Conservation (phyloP, 2,113 vertebrate species). For the Malurus elegans region DNA sequence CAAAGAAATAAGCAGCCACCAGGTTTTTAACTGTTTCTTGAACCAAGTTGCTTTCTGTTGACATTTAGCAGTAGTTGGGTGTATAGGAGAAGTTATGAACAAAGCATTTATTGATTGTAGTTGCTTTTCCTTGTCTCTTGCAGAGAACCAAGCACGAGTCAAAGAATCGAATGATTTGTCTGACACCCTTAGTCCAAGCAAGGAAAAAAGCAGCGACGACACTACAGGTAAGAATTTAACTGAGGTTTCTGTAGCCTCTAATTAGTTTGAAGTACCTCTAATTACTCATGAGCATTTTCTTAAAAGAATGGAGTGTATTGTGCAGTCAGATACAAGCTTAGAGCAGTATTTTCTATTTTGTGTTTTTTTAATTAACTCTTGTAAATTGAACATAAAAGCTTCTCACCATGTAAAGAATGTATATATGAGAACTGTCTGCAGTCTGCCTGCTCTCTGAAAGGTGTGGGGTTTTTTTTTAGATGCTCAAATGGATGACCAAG, state of each 20-base stretch:
- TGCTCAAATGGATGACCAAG: conserved; percentile 97
- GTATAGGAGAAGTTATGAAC: background rate
- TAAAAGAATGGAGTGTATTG: background rate
- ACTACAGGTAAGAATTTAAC: conserved; percentile 83
- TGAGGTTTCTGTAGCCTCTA: background rate
- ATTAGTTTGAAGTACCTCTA: background rate
- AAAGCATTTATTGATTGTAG: conserved; percentile 9
- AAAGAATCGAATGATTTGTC: conserved; percentile 93
- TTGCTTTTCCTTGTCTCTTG: conserved; percentile 43
- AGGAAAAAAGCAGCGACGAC: conserved; percentile 97
- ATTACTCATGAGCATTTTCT: background rate
- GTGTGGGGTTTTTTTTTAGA: conserved; percentile 70
- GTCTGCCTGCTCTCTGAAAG: background rate
- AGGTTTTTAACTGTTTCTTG: conserved; percentile 4
- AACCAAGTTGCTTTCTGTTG: background rate
- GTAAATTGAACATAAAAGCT: background rate
- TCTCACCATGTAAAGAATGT: background rate
- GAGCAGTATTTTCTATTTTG: background rate
- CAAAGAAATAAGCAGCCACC: conserved; percentile 22
- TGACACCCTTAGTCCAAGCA: conserved; percentile 97
- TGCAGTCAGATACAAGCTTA: background rate
- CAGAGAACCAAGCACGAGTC: conserved; percentile 88
- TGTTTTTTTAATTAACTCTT: background rate
- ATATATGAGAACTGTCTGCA: background rate
- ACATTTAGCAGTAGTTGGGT: background rate